These are phyloP conservation scores for Tachina fera DNA, from an alignment of 2,888 invertebrate genomes.

Conservation along the genomic window DNA sequence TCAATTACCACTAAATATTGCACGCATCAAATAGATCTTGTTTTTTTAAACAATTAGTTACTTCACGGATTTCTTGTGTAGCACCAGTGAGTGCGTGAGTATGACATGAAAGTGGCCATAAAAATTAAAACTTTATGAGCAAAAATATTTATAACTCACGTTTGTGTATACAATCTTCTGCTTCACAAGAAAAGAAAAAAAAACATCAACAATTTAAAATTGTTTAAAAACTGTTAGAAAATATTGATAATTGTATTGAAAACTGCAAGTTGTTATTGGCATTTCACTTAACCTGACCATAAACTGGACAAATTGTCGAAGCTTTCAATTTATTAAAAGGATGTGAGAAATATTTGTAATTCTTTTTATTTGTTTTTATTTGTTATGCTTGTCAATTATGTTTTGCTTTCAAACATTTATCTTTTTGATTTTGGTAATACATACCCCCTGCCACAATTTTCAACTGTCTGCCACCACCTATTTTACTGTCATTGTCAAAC, in stretches of 20 bases:
- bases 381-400: conserved; percentile 37
- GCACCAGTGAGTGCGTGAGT: not conserved
- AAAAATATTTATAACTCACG: conserved; percentile 30
- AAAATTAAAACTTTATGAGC: conserved; percentile 57
- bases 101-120: conserved; percentile 60
- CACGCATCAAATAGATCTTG: conserved; percentile 24
- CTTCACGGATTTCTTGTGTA: conserved; percentile 29
- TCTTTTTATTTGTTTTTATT: too few relatives aligned
- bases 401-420: conserved; percentile 14
- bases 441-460: conserved; percentile 11
- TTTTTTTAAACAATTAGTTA: conserved; percentile 26
- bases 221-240: conserved; percentile 24
- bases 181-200: not conserved
- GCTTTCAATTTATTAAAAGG: conserved; percentile 24
- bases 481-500: conserved; percentile 57
- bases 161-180: not conserved
- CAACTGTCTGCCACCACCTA: conserved; percentile 52
- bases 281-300: conserved; percentile 39
- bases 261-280: not conserved
- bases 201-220: conserved; percentile 7
- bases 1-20: conserved; percentile 61
- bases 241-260: conserved; percentile 50
- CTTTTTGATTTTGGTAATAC: conserved; percentile 13
- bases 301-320: conserved; percentile 51
- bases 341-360: conserved; percentile 18